phyloP scores from a whole-genome alignment of 2,888 invertebrate genomes.

The Cordilura impudica region DNA sequence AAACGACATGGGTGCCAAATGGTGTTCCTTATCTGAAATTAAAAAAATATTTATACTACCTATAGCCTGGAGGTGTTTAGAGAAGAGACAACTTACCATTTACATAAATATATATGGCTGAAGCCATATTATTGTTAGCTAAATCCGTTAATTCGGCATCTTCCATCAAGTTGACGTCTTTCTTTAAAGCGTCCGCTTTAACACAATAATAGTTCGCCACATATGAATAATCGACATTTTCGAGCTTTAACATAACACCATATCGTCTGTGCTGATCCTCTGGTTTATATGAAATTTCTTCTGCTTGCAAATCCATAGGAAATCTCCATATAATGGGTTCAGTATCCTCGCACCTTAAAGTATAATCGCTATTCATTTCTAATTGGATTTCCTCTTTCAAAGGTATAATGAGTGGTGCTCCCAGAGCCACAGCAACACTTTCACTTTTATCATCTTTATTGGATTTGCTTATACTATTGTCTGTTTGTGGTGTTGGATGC shows the following conservation, averaged over 20 bases:
- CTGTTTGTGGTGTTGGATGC: conserved; percentile 64
- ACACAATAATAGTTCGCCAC: conserved; percentile 81
- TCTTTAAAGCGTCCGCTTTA: conserved; percentile 69
- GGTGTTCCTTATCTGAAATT: conserved; percentile 77
- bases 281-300: conserved; percentile 58
- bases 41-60: conserved; percentile 64
- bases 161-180: conserved; percentile 64
- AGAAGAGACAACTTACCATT: conserved; percentile 76
- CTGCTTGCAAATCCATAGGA: conserved; percentile 5
- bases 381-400: conserved; percentile 73
- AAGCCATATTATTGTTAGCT: conserved; percentile 73
- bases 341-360: conserved; percentile 78
- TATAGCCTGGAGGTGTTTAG: not conserved
- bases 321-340: conserved; percentile 77
- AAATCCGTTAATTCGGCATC: conserved; percentile 74
- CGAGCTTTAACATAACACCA: conserved; percentile 78
- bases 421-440: conserved; percentile 71
- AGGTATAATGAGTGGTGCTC: conserved; percentile 75
- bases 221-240: conserved; percentile 78
- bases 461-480: conserved; percentile 50
- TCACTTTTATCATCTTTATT: conserved; percentile 66
- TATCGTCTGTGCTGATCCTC: conserved; percentile 71
- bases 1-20: conserved; percentile 76
- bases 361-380: conserved; percentile 73
- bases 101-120: conserved; percentile 80